A percentile compares a stretch with the other conserved stretches of the same genome.
phyloP scores from a whole-genome alignment of 2,888 invertebrate genomes.

The Aelia acuminata region DNA sequence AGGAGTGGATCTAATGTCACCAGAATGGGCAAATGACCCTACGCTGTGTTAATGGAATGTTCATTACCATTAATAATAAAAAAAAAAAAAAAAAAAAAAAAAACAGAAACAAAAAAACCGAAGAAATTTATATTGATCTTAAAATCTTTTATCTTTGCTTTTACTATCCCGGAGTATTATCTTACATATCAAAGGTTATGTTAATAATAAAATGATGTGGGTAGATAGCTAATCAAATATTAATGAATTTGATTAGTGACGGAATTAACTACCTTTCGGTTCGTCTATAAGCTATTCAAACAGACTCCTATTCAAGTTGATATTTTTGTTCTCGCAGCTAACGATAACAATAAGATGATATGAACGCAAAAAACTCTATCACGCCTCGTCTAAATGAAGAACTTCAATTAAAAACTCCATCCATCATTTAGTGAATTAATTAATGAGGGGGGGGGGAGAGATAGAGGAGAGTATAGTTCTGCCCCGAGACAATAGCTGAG shows the following conservation, averaged over 20 bases:
- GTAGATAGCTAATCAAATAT: too few relatives aligned
- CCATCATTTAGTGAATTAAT: slow-evolving; percentile 42
- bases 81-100: too few relatives aligned
- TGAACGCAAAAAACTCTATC: not conserved
- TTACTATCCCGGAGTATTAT: too few relatives aligned
- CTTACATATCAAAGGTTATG: too few relatives aligned
- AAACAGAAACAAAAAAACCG: too few relatives aligned
- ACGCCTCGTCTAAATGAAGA: not conserved
- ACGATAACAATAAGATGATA: slow-evolving; percentile 25
- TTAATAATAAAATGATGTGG: not conserved
- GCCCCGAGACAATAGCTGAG: not conserved
- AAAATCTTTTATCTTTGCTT: too few relatives aligned
- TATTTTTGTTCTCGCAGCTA: slow-evolving; percentile 12
- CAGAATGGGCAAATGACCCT: too few relatives aligned
- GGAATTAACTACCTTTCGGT: not conserved
- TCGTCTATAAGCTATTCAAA: not conserved
- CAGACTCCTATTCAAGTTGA: not conserved
- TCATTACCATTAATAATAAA: too few relatives aligned
- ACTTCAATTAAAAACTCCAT: slow-evolving; percentile 34
- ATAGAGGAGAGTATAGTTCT: not conserved
- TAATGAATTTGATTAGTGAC: not conserved
- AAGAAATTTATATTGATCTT: too few relatives aligned
- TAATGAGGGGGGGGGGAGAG: not conserved
- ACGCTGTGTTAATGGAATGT: too few relatives aligned
- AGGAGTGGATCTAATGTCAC: too few relatives aligned